Conservation (phyloP, 2,888 invertebrate genomes). For the Trilocha varians region DNA sequence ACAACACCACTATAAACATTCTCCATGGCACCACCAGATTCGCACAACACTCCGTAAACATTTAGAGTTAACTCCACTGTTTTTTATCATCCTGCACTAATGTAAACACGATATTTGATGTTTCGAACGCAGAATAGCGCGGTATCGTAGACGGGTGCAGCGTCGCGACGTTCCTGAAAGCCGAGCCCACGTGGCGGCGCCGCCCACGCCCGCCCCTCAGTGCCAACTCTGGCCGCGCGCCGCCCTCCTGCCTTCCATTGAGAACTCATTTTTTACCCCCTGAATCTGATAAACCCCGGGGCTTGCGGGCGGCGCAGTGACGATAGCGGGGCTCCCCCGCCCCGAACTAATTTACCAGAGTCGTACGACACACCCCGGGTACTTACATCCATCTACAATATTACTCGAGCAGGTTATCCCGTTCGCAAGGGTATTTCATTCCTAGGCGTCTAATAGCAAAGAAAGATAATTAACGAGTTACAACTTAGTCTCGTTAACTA, state of each 20-base stretch:
- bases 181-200: constrained; percentile 60
- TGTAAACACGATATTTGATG: constrained; percentile 18
- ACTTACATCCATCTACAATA: constrained; percentile 73
- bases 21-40: constrained; percentile 47
- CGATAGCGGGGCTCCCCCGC: constrained; percentile 60
- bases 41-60: constrained; percentile 35
- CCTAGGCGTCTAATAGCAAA: constrained; percentile 51
- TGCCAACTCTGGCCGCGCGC: constrained; percentile 37
- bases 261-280: constrained; percentile 70
- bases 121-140: constrained; percentile 22
- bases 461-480: constrained; percentile 13
- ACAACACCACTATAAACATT: constrained; percentile 40
- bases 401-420: constrained; percentile 71
- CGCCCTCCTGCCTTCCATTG: constrained; percentile 67
- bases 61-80: constrained; percentile 23
- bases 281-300: constrained; percentile 68
- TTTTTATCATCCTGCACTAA: constrained; percentile 33
- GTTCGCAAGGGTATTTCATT: constrained; percentile 63
- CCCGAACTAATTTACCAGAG: constrained; percentile 72
- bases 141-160: constrained; percentile 30
- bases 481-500: constrained; percentile 3
- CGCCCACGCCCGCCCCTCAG: constrained; percentile 62
- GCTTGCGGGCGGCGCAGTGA: constrained; percentile 29
- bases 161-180: constrained; percentile 41
- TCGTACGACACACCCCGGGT: constrained; percentile 71